Conservation (phyloP, 2,113 vertebrate genomes). For the Nerophis ophidion region DNA sequence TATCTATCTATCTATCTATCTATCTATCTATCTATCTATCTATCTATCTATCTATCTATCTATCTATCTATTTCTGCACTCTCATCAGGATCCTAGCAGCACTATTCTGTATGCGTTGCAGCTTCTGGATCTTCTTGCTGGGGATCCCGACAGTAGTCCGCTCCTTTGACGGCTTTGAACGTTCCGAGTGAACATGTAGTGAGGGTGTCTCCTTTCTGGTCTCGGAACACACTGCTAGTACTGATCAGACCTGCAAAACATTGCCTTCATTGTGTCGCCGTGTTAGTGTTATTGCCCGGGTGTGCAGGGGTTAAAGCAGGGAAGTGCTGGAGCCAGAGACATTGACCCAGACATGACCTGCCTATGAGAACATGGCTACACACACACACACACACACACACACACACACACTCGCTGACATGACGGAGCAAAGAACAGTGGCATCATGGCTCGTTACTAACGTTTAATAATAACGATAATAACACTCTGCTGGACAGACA, state of each 20-base stretch:
- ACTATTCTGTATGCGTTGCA: no score
- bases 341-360: slow-evolving; percentile 69
- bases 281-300: neutral
- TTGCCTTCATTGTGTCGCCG: neutral
- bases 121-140: no score
- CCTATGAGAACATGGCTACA: slow-evolving; percentile 57
- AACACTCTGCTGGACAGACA: neutral
- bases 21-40: no score
- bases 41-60: no score
- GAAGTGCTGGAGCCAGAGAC: slow-evolving; percentile 63
- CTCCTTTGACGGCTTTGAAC: neutral
- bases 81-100: no score
- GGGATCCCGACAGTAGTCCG: neutral
- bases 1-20: no score
- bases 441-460: slow-evolving; percentile 29
- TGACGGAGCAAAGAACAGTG: slow-evolving; percentile 31
- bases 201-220: neutral
- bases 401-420: slow-evolving; percentile 36
- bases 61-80: no score
- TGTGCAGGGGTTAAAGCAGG: slow-evolving; percentile 59
- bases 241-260: neutral
- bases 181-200: neutral
- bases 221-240: neutral
- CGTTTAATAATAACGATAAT: slow-evolving; percentile 7
- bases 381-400: slow-evolving; percentile 26